Evolutionary conservation across 2,888 invertebrate species (phyloP).

Genomic region (Protula sp.): DNA sequence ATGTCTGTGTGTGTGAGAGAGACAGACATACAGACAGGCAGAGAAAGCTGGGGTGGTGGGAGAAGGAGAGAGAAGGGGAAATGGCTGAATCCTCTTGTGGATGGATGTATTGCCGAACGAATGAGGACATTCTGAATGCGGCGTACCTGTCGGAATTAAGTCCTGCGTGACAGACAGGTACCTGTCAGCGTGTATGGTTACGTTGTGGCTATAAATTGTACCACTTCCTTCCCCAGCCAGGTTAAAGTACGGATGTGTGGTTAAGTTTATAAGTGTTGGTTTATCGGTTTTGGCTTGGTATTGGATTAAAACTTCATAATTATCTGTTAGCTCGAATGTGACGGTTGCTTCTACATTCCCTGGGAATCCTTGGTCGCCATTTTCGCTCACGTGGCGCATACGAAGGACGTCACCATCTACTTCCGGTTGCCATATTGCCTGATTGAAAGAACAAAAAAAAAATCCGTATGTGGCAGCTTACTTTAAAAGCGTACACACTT

Average conservation of each 20-base stretch:
- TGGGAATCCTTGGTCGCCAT: conserved; percentile 79
- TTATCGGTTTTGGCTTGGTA: conserved; percentile 72
- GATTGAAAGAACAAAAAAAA: not conserved
- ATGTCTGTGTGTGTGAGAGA: no score
- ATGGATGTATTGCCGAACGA: no score
- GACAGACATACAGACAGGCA: no score
- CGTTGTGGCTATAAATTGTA: conserved; percentile 10
- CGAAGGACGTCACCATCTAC: conserved; percentile 48
- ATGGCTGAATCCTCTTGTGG: no score
- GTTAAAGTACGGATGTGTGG: conserved; percentile 86
- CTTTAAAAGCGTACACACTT: no score
- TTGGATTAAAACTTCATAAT: conserved; percentile 67
- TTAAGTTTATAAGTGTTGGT: conserved; percentile 78
- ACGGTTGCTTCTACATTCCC: conserved; percentile 71
- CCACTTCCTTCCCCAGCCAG: conserved; percentile 68
- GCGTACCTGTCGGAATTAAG: conserved; percentile 11
- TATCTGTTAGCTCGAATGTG: conserved; percentile 66
- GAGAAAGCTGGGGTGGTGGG: no score
- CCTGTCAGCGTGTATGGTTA: conserved; percentile 5
- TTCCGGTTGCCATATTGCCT: conserved; percentile 2
- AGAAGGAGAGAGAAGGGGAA: no score
- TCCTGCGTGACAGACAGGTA: conserved; percentile 1
- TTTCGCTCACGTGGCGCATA: conserved; percentile 59
- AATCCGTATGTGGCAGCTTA: not conserved
- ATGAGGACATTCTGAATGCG: no score